A percentile compares a stretch with the other conserved stretches of the same genome.
Conservation (phyloP, 2,113 vertebrate species). For the Delphinus delphis region DNA sequence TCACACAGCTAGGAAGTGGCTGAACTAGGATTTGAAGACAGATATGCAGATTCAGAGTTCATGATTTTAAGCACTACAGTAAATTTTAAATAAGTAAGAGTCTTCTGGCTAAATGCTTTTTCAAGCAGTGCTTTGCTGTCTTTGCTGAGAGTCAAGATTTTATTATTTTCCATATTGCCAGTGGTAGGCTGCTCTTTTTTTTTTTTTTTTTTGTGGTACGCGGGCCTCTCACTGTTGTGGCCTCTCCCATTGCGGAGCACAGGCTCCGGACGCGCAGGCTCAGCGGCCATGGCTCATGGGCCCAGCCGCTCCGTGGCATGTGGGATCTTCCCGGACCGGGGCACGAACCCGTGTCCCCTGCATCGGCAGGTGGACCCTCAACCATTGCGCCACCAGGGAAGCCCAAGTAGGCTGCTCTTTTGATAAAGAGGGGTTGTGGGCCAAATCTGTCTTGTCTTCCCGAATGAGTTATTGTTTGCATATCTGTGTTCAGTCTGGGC, state of each 20-base stretch:
- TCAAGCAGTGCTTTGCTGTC: not conserved
- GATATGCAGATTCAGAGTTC: not conserved
- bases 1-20: not conserved
- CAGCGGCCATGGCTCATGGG: too few species aligned
- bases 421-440: not conserved
- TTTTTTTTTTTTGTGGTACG: too few species aligned
- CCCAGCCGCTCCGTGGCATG: too few species aligned
- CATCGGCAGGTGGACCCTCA: too few species aligned
- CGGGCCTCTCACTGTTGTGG: too few species aligned
- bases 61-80: not conserved
- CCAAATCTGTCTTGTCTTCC: not conserved
- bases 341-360: too few species aligned
- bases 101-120: not conserved
- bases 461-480: not conserved
- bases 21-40: not conserved
- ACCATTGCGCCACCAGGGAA: too few species aligned
- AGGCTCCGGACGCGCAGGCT: too few species aligned
- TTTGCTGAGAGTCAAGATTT: not conserved
- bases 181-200: not conserved
- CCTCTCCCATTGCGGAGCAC: too few species aligned
- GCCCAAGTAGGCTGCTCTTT: not conserved
- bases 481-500: not conserved
- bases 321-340: too few species aligned
- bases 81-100: not conserved
- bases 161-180: not conserved